Conservation (phyloP, 2,888 invertebrate species). For the Ennomos quercinarius region DNA sequence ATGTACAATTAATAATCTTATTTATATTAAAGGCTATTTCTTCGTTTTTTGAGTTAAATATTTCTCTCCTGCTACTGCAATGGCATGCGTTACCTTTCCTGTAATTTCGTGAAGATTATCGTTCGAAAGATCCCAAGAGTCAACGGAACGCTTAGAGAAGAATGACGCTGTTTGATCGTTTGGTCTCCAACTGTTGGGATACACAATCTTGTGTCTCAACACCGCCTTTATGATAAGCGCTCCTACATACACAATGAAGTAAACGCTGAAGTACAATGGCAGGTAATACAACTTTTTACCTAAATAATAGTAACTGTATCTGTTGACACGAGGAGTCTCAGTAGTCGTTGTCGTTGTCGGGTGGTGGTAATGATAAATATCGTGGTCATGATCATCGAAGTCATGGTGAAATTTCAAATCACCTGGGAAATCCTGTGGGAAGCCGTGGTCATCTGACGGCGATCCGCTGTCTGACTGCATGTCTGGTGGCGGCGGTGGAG, state of each 20-base stretch:
- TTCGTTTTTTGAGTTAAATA: conserved; percentile 59
- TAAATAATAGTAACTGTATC: conserved; percentile 90
- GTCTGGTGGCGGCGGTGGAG: conserved; percentile 59
- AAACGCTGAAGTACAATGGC: conserved; percentile 91
- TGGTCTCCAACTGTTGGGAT: conserved; percentile 84
- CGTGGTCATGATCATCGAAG: conserved; percentile 69
- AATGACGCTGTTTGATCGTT: conserved; percentile 70
- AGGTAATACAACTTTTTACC: conserved; percentile 91
- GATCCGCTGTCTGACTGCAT: conserved; percentile 58
- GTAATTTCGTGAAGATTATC: conserved; percentile 81
- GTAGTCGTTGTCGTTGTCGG: conserved; percentile 73
- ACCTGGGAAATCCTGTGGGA: conserved; percentile 76
- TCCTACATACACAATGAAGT: conserved; percentile 89
- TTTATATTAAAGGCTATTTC: conserved; percentile 25
- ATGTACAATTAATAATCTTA: conserved; percentile 24
- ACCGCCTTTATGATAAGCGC: conserved; percentile 90
- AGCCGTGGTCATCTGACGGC: conserved; percentile 69
- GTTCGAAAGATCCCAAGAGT: conserved; percentile 76
- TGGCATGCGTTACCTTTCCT: conserved; percentile 73
- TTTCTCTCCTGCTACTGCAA: conserved; percentile 72
- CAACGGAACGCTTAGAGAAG: conserved; percentile 75
- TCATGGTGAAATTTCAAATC: conserved; percentile 74
- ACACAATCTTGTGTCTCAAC: conserved; percentile 89
- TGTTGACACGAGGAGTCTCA: conserved; percentile 85
- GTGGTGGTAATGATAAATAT: conserved; percentile 63